Evolutionary conservation across 2,888 invertebrate species (phyloP), one percentile per base, ranked within the genome.

Genomic region (Latrodectus hesperus): DNA sequence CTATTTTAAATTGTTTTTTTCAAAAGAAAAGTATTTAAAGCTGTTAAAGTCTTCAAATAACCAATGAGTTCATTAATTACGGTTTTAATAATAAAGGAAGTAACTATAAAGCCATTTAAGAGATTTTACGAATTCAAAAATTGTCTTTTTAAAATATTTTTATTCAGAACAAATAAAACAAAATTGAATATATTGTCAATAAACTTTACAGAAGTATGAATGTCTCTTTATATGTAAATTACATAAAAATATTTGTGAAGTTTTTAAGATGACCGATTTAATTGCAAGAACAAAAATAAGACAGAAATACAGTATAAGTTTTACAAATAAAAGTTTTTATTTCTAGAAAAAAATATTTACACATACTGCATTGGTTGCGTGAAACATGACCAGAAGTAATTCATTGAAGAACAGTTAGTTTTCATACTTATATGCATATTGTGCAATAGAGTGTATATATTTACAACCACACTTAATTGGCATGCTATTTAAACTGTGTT

Each of bases 281-380:
- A 17, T n/a, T 0, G 26, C 17, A 67, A 70, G 16, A 70, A 14
- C 9, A 49, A 65, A 51, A 76, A 76, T 60, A 49, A 75, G n/a
- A 67, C 76, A 67, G 5, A 65, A 16, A 52, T n/a, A 38, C 38
- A 12, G 14, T 65, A 12, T 75, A 74, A 68, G 67, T 65, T 88
- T 88, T 83, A 88, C 87, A 88, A 88, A 88, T 83, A 88, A 88
- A 88, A 83, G 87, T 77, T 78, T 87, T 88, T 88, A 88, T 88
- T 88, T 88, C 87, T 88, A 88, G 83, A 88, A 88, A 88, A 82
- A 83, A 88, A 68, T 83, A 82, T 83, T 73, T 88, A 83, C 82
- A 88, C 67, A 78, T 64, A 78, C 82, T 83, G 87, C 70, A 83
- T 49, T 72, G 55, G 60, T 77, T 74, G 82, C 87, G 74, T 74